phyloP scores from a whole-genome alignment of 1,140 invertebrate genomes.

The Parapsyche elsis region DNA sequence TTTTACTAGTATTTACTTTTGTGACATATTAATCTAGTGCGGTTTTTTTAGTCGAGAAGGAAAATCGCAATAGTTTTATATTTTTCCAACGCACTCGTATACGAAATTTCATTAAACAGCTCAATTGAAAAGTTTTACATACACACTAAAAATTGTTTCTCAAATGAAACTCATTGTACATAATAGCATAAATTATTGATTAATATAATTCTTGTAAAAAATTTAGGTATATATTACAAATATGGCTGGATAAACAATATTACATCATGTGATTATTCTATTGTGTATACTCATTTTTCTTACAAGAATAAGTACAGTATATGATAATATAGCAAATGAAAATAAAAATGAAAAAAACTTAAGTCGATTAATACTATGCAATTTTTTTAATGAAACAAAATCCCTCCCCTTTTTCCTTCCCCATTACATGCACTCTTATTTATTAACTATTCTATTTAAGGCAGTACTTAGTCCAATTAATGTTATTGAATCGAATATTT shows the following conservation, averaged over 20 bases:
- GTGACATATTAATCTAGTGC: neutral
- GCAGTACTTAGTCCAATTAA: too few species aligned
- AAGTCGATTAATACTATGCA: too few species aligned
- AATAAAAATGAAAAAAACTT: too few species aligned
- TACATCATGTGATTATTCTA: slow-evolving; percentile 4
- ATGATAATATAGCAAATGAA: too few species aligned
- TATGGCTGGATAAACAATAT: slow-evolving; percentile 24
- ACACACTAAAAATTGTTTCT: neutral
- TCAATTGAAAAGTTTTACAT: neutral
- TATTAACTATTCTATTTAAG: too few species aligned
- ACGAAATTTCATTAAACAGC: neutral
- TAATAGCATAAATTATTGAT: neutral
- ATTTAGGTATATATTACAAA: neutral
- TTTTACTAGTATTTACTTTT: neutral
- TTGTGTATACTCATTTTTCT: slow-evolving; percentile 3
- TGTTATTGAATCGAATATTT: too few species aligned
- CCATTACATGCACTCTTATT: too few species aligned
- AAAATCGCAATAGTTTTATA: slow-evolving; percentile 27
- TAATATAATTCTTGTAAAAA: slow-evolving; percentile 23
- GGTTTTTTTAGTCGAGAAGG: slow-evolving; percentile 41
- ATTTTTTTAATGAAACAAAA: too few species aligned
- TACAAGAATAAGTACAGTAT: neutral
- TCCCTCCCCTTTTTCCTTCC: too few species aligned
- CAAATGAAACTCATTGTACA: neutral
- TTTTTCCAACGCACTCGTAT: slow-evolving; percentile 1